These are phyloP conservation scores for Chydorus sphaericus DNA, from an alignment of 2,888 invertebrate genomes.

Conservation along the genomic window DNA sequence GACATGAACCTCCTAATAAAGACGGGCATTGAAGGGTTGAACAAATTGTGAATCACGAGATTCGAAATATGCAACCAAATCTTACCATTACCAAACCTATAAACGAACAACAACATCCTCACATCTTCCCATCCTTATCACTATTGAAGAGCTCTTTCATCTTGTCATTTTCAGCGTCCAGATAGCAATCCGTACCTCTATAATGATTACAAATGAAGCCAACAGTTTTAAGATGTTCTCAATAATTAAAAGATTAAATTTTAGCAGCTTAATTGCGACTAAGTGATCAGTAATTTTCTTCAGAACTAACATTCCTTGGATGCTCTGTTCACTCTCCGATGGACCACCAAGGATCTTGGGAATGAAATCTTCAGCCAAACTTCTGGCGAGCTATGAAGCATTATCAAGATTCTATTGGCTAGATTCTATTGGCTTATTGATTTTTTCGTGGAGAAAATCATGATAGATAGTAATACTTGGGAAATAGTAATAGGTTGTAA, in stretches of 20 bases:
- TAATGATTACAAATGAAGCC: slow-evolving; percentile 17
- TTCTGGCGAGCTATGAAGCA: slow-evolving; percentile 73
- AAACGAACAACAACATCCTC: too few species aligned
- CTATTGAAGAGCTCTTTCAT: too few species aligned
- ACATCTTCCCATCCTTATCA: too few species aligned
- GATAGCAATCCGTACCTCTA: slow-evolving; percentile 54
- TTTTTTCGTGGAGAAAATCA: too few species aligned
- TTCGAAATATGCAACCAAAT: too few species aligned
- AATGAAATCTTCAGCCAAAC: slow-evolving; percentile 83
- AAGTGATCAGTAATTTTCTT: slow-evolving; percentile 74
- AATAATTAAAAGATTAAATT: neutral
- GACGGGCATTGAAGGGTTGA: too few species aligned
- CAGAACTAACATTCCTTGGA: slow-evolving; percentile 58
- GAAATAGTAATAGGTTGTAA: neutral
- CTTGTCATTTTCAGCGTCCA: slow-evolving; percentile 80
- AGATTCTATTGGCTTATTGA: too few species aligned
- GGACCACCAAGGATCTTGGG: slow-evolving; percentile 90
- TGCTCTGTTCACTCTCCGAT: slow-evolving; percentile 80
- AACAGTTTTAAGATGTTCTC: neutral
- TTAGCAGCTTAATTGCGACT: slow-evolving; percentile 36
- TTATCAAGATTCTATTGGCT: slow-evolving; percentile 63
- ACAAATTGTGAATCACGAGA: too few species aligned
- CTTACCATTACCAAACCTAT: too few species aligned
- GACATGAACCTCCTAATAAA: too few species aligned
- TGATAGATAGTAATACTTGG: too few species aligned